Base-by-base conservation (phyloP, 2,797 vertebrate species). In the Phyllotis vaccarum region DNA sequence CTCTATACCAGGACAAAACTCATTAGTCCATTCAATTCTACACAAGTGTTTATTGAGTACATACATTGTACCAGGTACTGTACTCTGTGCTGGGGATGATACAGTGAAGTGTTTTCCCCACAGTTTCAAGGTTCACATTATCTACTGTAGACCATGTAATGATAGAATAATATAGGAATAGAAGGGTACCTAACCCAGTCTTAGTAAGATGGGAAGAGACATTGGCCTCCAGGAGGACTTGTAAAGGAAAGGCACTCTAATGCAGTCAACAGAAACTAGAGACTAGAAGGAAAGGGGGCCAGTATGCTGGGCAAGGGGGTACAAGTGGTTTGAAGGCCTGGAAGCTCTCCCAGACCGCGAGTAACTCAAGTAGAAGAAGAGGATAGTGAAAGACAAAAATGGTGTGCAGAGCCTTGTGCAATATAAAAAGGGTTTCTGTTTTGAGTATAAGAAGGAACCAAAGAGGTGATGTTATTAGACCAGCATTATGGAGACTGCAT, bases 241-340 rank as follows among this genome's bases (percentile, higher is more conserved):
- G 21, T 34, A 58, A 95, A 90, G 85, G 70, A 87, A 95, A 46
- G 22, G 1, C 72, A 81, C 80, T 80, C 46, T 54, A 64, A 76
- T 64, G 37, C 24, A 88, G 37, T 29, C 58, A 89, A 75, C n/a
- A 54, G 43, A 81, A 46, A 87, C 27, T 43, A 29, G 37, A 24
- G 56, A 37, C 60, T 66, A 31, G 34, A 81, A 86, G 78, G 37
- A 54, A 82, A 80, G 56, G 70, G 60, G 21, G 31, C 6, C n/a
- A 54, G 11, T 43, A 56, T 70, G 52, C 91, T 95, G 5, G 66
- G 60, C 72, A 80, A 86, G 43, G 64, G 19, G 1, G 49, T 19
- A n/a, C 6, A 62, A 58, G 12, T 86, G 37, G 13, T 19, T 37
- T 5, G 78, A 87, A 83, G 46, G 29, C 29, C 13, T 56, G 12